A percentile compares a stretch with the other conserved stretches of the same genome.
Evolutionary conservation across 2,888 invertebrate species (phyloP).

Genomic region (Ceraclea dissimilis): DNA sequence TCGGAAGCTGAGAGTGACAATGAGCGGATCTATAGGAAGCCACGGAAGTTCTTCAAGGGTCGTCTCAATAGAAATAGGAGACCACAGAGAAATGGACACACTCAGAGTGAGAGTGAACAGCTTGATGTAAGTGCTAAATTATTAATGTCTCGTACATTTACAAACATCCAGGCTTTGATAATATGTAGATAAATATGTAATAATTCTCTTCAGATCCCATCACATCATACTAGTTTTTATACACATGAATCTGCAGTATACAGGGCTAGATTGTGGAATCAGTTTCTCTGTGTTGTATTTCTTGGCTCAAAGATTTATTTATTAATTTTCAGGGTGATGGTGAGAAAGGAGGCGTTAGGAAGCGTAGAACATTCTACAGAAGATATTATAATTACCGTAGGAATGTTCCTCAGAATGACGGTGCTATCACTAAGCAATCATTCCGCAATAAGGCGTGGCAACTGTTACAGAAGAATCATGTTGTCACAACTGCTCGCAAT

Average conservation of each 20-base stretch:
- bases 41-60: conserved; percentile 12
- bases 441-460: conserved; percentile 73
- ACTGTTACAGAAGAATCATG: conserved; percentile 62
- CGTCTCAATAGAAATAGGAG: conserved; percentile 2
- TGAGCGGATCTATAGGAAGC: conserved; percentile 27
- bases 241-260: no score
- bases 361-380: not conserved
- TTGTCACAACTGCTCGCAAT: conserved; percentile 61
- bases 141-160: no score
- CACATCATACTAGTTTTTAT: no score
- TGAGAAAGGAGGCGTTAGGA: conserved; percentile 3
- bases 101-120: conserved; percentile 30
- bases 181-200: no score
- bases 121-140: conserved; percentile 11
- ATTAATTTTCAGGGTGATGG: conserved; percentile 8
- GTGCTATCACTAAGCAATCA: conserved; percentile 54
- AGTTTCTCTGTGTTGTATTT: no score
- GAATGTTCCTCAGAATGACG: conserved; percentile 1
- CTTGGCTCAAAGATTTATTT: no score
- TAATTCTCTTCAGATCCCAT: no score
- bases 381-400: conserved; percentile 2
- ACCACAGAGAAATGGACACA: conserved; percentile 10
- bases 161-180: no score
- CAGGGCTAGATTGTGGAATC: no score
- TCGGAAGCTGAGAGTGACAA: conserved; percentile 52